These are phyloP conservation scores for Bufo bufo DNA, from an alignment of 2,113 vertebrate genomes.

Conservation along the genomic window DNA sequence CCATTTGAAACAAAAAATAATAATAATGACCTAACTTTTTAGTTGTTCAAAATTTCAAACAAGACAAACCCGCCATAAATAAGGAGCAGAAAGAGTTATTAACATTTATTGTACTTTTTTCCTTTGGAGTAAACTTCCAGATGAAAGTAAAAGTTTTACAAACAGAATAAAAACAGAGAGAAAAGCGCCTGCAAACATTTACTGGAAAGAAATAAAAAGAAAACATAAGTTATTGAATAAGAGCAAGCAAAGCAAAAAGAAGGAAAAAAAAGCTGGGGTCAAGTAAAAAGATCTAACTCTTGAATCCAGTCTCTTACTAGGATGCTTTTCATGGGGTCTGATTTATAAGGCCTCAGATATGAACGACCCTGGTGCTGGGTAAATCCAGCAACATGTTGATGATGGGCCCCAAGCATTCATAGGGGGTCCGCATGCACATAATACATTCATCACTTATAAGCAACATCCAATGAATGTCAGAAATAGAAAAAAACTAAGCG, in stretches of 20 bases:
- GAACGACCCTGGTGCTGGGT: neutral
- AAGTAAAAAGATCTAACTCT: neutral
- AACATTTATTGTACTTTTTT: constrained; percentile 30
- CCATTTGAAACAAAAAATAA: too few species aligned
- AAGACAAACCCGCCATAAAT: neutral
- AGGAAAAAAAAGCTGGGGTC: neutral
- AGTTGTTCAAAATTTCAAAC: too few species aligned
- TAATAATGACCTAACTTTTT: too few species aligned
- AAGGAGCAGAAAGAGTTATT: neutral
- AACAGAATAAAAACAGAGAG: neutral
- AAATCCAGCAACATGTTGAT: neutral
- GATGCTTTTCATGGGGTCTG: neutral
- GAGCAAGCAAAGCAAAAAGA: constrained; percentile 9
- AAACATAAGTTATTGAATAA: neutral
- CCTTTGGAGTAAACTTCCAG: neutral
- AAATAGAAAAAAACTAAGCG: neutral
- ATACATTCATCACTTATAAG: constrained; percentile 26
- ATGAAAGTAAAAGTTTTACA: constrained; percentile 12
- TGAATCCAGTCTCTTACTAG: constrained; percentile 22
- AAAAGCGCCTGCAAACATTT: neutral
- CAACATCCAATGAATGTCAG: neutral
- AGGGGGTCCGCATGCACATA: constrained; percentile 16
- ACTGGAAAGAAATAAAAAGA: neutral
- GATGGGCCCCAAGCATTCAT: neutral
- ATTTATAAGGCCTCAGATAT: constrained; percentile 1